These are phyloP conservation scores for Clinocottus analis DNA, from an alignment of 2,113 vertebrate genomes.

Conservation along the genomic window DNA sequence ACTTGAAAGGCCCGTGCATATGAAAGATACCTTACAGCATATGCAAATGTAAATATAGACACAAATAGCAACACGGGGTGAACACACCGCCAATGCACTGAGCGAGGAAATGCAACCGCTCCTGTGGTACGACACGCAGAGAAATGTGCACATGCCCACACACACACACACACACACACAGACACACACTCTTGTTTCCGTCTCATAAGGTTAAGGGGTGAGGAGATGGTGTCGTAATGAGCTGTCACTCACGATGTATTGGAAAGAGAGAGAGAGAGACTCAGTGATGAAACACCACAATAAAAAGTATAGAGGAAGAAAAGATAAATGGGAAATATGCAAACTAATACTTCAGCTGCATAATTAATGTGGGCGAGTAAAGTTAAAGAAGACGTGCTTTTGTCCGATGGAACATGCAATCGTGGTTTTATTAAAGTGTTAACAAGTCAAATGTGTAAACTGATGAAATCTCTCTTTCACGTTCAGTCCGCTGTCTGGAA, in stretches of 20 bases:
- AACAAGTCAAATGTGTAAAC: too few relatives aligned
- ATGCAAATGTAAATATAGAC: slow-evolving; percentile 75
- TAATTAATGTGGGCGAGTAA: background rate
- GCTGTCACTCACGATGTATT: slow-evolving; percentile 67
- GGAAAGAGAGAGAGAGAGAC: slow-evolving; percentile 26
- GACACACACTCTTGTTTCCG: slow-evolving; percentile 6
- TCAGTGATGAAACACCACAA: slow-evolving; percentile 24
- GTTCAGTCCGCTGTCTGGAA: too few relatives aligned
- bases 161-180: slow-evolving; percentile 16
- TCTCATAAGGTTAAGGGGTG: slow-evolving; percentile 51
- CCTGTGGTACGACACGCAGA: slow-evolving; percentile 12
- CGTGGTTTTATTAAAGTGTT: slow-evolving; percentile 1
- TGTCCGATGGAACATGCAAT: background rate
- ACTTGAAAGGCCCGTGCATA: slow-evolving; percentile 62
- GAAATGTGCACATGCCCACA: background rate
- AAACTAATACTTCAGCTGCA: background rate
- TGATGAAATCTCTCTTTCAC: too few relatives aligned
- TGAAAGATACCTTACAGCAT: slow-evolving; percentile 68
- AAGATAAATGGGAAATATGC: background rate
- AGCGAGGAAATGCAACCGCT: slow-evolving; percentile 26
- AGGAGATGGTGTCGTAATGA: slow-evolving; percentile 60
- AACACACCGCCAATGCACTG: slow-evolving; percentile 33
- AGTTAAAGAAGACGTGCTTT: background rate
- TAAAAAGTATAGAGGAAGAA: background rate
- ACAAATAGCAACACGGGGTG: slow-evolving; percentile 61